Evolutionary conservation across 2,113 vertebrate genomes (phyloP), one percentile per base, ranked within the genome.

Genomic region (Gyps fulvus): DNA sequence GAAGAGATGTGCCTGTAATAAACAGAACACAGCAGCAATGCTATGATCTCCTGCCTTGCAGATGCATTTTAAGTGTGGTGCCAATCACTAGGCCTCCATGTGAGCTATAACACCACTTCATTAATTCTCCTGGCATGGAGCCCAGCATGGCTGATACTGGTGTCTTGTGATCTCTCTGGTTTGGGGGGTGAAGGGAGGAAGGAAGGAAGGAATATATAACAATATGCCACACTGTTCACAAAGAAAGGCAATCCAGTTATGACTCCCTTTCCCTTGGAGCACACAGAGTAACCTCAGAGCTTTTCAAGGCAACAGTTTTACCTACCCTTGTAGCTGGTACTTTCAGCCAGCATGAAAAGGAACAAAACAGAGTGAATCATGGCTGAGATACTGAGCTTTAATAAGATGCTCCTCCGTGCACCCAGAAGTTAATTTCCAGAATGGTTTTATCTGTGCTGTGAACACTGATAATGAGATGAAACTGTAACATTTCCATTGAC

Each of bases 101-200:
- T 97, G 94, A 97, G 96, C 96, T 97, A 96, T 98, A 96, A 97
- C 95, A 96, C 94, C 97, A 97, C 97, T 96, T 97, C 96, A 97
- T 98, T 98, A 98, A 95, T 97, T 97, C 95, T 97, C 95, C 89
- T 97, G 97, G 97, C 97, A 90, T 89, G 93, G 54, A 93, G 96
- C 97, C 95, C 96, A 93, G 94, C 91, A n/a, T 87, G 84, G 89
- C 74, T 91, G 93, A 61, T 97, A 63, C 71, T 92, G 94, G 91
- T 93, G 88, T 91, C 69, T 88, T 98, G 87, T 95, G 93, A 96
- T 96, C 87, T 90, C 74, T 92, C 85, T 83, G 89, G 87, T 95
- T 90, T 95, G 59, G 59, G 29, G n/a, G 63, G 73, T 42, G 71
- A 95, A 76, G 50, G 62, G 63, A 94, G 69, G 80, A 72, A 93